Base-by-base conservation (phyloP, 1,140 invertebrate species). In the Drosophila lacertosa region DNA sequence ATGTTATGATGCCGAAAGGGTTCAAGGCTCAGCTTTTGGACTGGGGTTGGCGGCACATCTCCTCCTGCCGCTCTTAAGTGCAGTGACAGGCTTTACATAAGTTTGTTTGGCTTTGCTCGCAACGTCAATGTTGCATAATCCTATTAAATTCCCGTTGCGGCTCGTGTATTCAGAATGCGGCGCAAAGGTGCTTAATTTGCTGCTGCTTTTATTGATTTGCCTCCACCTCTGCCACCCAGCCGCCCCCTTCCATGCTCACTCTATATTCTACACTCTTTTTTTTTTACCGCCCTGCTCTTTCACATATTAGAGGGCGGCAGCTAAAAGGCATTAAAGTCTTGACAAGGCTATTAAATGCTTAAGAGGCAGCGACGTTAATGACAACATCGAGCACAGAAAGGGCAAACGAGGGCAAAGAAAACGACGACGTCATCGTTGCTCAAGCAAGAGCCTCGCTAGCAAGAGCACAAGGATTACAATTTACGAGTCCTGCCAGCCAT, bases 291-390 rank as follows among this genome's bases (percentile, higher is more conserved):
- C 20, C 32, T 13, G 39, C 39, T 58, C 26, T 40, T 42, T 26
- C 64, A 76, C 74, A 73, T 67, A 74, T 88, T 88, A 88, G 82
- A 40, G 54, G 55, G 76, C 54, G 53, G 62, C 63, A 77, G 82
- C 82, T 88, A 86, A 88, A 79, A 80, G 83, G 84, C 69, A 89
- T 89, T 89, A 89, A 89, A 89, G 81, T 81, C 86, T 89, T 89
- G 86, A 84, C 86, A 86, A 86, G 77, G 86, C 86, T 86, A 89
- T 89, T 89, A 89, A 89, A 89, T 86, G 72, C 86, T 89, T 89
- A 88, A 88, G 83, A 89, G 81, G 82, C 86, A 86, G 82, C 86
- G 88, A 89, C 81, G 77, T 86, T 84, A 81, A 89, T 84, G 80
- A 89, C 86, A 89, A 86, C 86, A 88, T 78, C 77, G 60, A 66